Conservation (phyloP, 2,888 invertebrate genomes). For the Zygogramma bicolorata region DNA sequence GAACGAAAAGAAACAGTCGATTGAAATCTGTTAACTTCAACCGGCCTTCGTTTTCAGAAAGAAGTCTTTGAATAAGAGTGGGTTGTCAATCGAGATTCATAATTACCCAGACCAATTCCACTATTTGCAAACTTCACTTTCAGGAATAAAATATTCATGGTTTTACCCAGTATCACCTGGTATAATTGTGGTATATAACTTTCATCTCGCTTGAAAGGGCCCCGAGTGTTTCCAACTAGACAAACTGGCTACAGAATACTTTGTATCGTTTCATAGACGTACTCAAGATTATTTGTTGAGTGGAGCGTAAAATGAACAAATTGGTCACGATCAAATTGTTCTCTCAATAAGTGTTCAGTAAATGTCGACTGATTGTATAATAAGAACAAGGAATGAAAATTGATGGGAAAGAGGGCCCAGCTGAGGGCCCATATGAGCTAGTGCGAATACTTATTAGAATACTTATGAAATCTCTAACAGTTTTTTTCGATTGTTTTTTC, state of each 20-base stretch:
- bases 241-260: slow-evolving; percentile 15
- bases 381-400: neutral
- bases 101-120: neutral
- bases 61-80: neutral
- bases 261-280: neutral
- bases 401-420: too few relatives aligned
- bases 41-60: neutral
- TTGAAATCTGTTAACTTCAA: neutral
- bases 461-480: too few relatives aligned
- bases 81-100: neutral
- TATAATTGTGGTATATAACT: slow-evolving; percentile 11
- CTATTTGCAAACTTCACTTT: neutral
- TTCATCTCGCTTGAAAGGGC: slow-evolving; percentile 15
- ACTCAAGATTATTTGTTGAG: neutral
- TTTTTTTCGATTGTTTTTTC: too few relatives aligned
- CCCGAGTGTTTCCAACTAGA: slow-evolving; percentile 10
- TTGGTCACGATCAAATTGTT: neutral
- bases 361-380: neutral
- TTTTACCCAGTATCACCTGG: neutral
- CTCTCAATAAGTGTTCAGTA: neutral
- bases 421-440: too few relatives aligned
- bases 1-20: too few relatives aligned
- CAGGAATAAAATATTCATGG: neutral
- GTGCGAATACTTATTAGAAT: too few relatives aligned
- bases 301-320: neutral